Base-by-base conservation (phyloP, 1,140 invertebrate genomes). In the Drosophila navojoa region DNA sequence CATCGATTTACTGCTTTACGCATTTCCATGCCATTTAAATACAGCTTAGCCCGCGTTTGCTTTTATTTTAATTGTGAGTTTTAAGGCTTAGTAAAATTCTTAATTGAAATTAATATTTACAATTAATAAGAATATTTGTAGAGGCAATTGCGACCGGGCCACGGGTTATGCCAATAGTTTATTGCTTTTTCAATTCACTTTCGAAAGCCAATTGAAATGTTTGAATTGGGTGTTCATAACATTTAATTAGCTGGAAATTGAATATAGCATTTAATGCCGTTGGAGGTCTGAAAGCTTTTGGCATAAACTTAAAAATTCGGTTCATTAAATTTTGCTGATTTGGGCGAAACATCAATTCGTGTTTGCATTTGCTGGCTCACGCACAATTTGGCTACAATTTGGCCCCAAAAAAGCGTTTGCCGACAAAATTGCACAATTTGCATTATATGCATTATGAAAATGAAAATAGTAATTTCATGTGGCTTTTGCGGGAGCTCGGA, bases 291-390 rank as follows among this genome's bases (percentile, higher is more conserved):
- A 58, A 64, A 71, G 32, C 62, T 27, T 58, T 71, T 44, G 54
- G 38, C 45, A 72, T 67, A 53, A 72, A 72, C 70, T 67, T 67
- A 42, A 60, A 57, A 54, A 19, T 35, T 29, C 29, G 49, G 54
- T 72, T 60, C 49, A 63, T 72, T 68, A 59, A 72, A 68, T 72
- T 68, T 16, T 32, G 55, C 70, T 68, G 63, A 73, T 69, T 73
- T 57, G 16, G 63, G 50, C 44, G 32, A 64, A 58, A 49, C 19
- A 15, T 45, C 61, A 57, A 50, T 71, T 64, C 44, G 16, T 45
- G 54, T 60, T 68, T 68, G 25, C 50, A 53, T 38, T 27, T 67
- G 54, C 11, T 5, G 52, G 57, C 50, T 38, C 58, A 52, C 19
- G 44, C 58, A 49, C 66, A 55, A 70, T 70, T 57, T 61, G 54